Percentiles rank a stretch among this genome's conserved stretches.
Evolutionary conservation across 2,113 vertebrate genomes (phyloP).

Genomic region (Okapia johnstoni): DNA sequence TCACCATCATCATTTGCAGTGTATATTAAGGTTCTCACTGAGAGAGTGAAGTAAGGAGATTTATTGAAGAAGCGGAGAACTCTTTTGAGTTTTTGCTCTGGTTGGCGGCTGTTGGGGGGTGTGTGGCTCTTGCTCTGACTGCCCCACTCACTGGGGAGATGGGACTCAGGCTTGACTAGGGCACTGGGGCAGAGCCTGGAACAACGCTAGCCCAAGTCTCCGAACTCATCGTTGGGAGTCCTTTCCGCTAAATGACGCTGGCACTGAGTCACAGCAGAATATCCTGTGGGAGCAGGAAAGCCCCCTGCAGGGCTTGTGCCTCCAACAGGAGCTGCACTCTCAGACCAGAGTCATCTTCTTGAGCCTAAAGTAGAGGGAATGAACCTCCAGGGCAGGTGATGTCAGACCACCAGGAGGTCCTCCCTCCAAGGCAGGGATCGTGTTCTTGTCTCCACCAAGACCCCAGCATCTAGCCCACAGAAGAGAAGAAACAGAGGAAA

Average conservation of each 20-base stretch:
- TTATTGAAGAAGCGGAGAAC: not conserved
- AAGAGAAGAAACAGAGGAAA: not conserved
- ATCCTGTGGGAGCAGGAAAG: not conserved
- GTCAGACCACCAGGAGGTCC: not conserved
- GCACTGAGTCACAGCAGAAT: not conserved
- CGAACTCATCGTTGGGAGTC: not conserved
- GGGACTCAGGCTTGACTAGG: not conserved
- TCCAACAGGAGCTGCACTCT: not conserved
- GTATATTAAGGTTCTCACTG: not conserved
- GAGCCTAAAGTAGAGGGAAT: not conserved
- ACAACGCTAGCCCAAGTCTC: not conserved
- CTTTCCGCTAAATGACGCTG: not conserved
- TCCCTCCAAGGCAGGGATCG: not conserved
- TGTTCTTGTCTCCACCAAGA: not conserved
- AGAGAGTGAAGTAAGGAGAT: not conserved
- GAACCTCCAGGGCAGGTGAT: not conserved
- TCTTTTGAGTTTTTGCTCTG: not conserved
- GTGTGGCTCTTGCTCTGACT: not conserved
- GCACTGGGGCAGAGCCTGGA: not conserved
- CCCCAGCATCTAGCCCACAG: not conserved
- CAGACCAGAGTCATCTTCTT: not conserved
- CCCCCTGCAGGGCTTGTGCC: not conserved
- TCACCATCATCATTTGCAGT: not conserved
- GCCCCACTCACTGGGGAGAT: not conserved
- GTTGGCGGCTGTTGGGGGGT: accelerated